phyloP scores from a whole-genome alignment of 23 tunicate species.

The Pegea sp. region DNA sequence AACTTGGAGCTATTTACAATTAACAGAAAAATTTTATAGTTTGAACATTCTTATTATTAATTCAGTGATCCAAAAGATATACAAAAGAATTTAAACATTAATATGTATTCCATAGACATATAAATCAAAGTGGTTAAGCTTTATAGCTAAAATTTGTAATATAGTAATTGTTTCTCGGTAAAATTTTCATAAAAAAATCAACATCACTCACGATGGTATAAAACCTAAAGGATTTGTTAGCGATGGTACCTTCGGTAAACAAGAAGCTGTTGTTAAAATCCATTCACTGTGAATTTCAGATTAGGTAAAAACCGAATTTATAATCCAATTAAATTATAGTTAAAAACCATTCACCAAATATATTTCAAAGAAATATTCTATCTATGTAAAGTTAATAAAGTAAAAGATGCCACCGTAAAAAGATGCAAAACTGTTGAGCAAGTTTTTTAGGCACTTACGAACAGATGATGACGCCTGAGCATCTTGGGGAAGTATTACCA shows the following conservation, averaged over 20 bases:
- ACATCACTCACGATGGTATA: constrained; percentile 18
- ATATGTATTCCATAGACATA: too few species aligned
- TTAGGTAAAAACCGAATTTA: background rate
- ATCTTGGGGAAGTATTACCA: constrained; percentile 17
- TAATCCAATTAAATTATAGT: background rate
- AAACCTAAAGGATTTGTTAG: constrained; percentile 4
- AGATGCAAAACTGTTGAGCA: background rate
- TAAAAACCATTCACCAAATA: background rate
- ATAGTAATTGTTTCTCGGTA: too few species aligned
- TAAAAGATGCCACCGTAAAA: background rate
- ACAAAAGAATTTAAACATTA: too few species aligned
- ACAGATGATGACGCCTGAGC: constrained; percentile 65
- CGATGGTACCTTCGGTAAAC: constrained; percentile 14
- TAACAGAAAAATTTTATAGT: too few species aligned
- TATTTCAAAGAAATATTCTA: background rate
- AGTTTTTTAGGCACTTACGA: constrained; percentile 17
- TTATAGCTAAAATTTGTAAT: too few species aligned
- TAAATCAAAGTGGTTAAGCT: too few species aligned
- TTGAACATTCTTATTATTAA: too few species aligned
- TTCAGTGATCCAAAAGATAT: too few species aligned
- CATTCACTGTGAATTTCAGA: constrained; percentile 35
- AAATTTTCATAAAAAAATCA: too few species aligned
- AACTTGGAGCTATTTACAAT: too few species aligned
- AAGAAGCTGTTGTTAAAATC: constrained; percentile 71
- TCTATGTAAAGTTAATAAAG: background rate